These are phyloP conservation scores for Polymixis flavicincta DNA, from an alignment of 2,888 invertebrate species.

Conservation along the genomic window DNA sequence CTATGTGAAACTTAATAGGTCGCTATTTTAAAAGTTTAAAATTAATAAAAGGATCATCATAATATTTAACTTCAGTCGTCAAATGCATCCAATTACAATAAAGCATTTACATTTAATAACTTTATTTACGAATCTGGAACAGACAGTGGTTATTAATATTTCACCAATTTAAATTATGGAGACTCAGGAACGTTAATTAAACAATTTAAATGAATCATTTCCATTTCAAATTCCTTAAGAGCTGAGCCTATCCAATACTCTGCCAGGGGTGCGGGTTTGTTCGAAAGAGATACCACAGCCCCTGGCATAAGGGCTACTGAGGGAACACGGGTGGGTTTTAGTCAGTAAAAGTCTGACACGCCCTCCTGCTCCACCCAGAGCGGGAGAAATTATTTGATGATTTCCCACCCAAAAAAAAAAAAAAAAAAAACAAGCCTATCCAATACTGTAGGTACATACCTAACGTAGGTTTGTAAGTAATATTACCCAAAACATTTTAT, in stretches of 20 bases:
- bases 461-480: too few species aligned
- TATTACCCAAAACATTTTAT: background rate
- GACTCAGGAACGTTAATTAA: slow-evolving; percentile 1
- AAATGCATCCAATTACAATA: background rate
- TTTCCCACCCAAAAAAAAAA: too few species aligned
- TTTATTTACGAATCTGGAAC: background rate
- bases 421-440: too few species aligned
- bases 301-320: too few species aligned
- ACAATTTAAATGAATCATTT: background rate
- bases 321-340: too few species aligned
- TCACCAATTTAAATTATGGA: background rate
- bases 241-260: background rate
- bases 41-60: background rate
- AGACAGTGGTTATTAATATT: slow-evolving; percentile 3
- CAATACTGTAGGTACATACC: background rate
- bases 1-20: background rate
- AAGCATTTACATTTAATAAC: background rate
- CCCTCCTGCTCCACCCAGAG: too few species aligned
- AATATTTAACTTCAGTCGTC: background rate
- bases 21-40: background rate
- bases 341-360: too few species aligned
- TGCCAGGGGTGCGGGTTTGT: too few species aligned
- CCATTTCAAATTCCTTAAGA: background rate
- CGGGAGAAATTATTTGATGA: too few species aligned
- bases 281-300: too few species aligned